Evolutionary conservation across 2,888 invertebrate species (phyloP).

Genomic region (Drosophila parthenogenetica): DNA sequence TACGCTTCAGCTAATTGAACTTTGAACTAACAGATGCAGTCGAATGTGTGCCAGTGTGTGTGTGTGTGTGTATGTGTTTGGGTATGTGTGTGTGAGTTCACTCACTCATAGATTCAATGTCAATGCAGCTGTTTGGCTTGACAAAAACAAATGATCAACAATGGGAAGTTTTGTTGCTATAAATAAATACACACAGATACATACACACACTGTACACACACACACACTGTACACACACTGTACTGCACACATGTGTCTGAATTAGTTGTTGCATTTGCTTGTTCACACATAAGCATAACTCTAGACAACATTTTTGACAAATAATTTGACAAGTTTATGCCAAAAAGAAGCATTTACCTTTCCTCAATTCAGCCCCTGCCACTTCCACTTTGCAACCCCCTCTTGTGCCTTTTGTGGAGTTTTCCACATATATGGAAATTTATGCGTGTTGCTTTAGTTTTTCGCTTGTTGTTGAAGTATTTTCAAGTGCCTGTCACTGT

Average conservation of each 20-base stretch:
- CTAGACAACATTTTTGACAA: conserved; percentile 37
- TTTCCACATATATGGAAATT: conserved; percentile 53
- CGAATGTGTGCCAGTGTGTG: conserved; percentile 2
- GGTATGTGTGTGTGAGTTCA: conserved; percentile 12
- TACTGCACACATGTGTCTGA: conserved; percentile 58
- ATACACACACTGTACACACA: conserved; percentile 14
- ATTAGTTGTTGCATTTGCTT: conserved; percentile 60
- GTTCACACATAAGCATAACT: conserved; percentile 60
- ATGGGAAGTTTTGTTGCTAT: conserved; percentile 48
- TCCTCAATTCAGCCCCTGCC: background rate
- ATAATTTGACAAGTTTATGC: conserved; percentile 63
- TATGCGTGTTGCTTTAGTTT: conserved; percentile 55
- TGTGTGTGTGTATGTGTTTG: conserved; percentile 3
- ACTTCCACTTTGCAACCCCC: background rate
- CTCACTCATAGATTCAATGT: conserved; percentile 62
- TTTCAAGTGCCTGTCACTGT: conserved; percentile 64
- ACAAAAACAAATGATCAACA: conserved; percentile 53
- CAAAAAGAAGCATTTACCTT: conserved; percentile 44
- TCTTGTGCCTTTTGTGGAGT: conserved; percentile 3
- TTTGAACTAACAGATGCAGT: conserved; percentile 28
- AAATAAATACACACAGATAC: conserved; percentile 32
- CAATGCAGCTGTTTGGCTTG: conserved; percentile 71
- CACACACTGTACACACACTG: background rate
- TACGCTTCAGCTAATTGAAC: conserved; percentile 25
- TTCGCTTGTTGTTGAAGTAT: conserved; percentile 43